Evolutionary conservation across 1,140 invertebrate genomes (phyloP).

Genomic region (Mactra quadrangularis): DNA sequence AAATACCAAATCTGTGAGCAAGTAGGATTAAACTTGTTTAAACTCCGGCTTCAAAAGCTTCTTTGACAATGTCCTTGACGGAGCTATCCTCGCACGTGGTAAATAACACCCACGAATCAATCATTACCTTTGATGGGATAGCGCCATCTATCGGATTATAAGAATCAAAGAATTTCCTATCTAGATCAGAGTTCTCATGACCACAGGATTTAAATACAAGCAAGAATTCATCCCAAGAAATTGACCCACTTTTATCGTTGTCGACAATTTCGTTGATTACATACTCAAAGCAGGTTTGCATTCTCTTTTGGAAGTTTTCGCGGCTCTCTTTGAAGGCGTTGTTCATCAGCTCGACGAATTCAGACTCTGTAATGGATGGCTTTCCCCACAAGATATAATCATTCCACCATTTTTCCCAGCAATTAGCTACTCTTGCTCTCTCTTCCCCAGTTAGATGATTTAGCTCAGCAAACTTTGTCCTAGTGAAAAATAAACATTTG

Average conservation of each 20-base stretch:
- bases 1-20: too few relatives aligned
- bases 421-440: neutral
- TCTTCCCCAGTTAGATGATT: conserved; percentile 12
- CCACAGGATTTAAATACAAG: neutral
- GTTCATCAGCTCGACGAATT: conserved; percentile 17
- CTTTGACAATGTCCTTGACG: neutral
- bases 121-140: neutral
- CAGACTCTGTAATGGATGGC: neutral
- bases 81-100: neutral
- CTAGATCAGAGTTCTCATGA: neutral
- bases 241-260: neutral
- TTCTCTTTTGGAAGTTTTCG: neutral
- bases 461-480: conserved; percentile 12
- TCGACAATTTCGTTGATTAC: neutral
- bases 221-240: conserved; percentile 4
- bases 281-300: conserved; percentile 8
- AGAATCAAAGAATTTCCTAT: conserved; percentile 1
- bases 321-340: conserved; percentile 9
- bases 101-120: conserved; percentile 18
- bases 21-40: too few relatives aligned
- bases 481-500: too few relatives aligned
- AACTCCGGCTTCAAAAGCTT: conserved; percentile 12
- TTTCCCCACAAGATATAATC: conserved; percentile 18
- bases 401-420: conserved; percentile 2
- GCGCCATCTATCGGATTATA: conserved; percentile 1